Evolutionary conservation across 2,797 vertebrate species (phyloP).

Genomic region (Hapalemur alaotrensis): DNA sequence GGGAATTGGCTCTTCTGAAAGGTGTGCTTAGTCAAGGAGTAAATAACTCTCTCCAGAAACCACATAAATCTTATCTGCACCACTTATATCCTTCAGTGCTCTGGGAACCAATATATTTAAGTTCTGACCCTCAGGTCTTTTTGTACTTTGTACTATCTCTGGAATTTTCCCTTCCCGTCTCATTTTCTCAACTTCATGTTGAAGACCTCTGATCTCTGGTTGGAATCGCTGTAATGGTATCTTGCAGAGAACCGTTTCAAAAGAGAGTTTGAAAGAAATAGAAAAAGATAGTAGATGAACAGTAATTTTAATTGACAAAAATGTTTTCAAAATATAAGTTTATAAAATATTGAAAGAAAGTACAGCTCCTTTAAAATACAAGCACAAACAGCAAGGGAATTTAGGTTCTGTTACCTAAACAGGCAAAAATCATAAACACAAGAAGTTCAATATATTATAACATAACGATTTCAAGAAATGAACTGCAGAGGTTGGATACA

Average conservation of each 20-base stretch:
- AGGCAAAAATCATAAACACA: neutral
- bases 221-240: conserved; percentile 37
- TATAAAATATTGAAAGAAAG: neutral
- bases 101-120: conserved; percentile 60
- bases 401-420: neutral
- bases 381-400: neutral
- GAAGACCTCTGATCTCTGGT: conserved; percentile 9
- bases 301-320: conserved; percentile 15
- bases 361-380: neutral
- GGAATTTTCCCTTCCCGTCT: neutral
- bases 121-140: conserved; percentile 17
- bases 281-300: neutral
- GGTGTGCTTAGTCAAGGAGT: conserved; percentile 58
- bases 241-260: neutral
- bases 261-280: neutral
- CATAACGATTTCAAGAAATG: neutral
- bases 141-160: neutral
- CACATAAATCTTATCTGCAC: conserved; percentile 67
- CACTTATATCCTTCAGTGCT: conserved; percentile 43
- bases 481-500: neutral
- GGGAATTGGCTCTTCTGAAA: conserved; percentile 59
- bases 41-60: conserved; percentile 73
- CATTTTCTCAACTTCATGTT: conserved; percentile 38
- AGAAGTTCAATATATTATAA: neutral
- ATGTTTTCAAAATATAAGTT: neutral